Evolutionary conservation across 53 echinoderm and acorn worm species (phyloP), one percentile per base, ranked within the genome.

Genomic region (Zoroaster sp.): DNA sequence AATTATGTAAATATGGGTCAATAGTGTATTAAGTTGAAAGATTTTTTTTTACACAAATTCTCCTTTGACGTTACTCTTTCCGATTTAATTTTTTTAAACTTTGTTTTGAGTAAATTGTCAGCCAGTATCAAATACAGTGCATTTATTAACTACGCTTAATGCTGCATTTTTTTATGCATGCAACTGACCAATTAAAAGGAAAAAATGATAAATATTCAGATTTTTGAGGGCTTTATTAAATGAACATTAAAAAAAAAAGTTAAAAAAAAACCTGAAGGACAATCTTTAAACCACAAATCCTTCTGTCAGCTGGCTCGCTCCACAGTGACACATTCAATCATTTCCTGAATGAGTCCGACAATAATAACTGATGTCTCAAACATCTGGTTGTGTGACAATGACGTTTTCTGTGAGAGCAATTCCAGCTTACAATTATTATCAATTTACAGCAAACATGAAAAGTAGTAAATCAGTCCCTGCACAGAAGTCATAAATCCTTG

Each of bases 401-500:
- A 25, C 25, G 4, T 30, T 43, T 30, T 42, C 40, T 74, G 74
- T 14, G 43, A 46, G 33, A 33, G 63, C 63, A 59, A 59, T 21
- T 76, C 63, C 36, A 36, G 77, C 39, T 54, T 41, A 30, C 71
- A 47, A 85, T 85, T 85, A 85, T 83, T 41, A 41, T 51, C 85
- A 85, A 85, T 85, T 85, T 71, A 85, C 85, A 47, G 36, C 51
- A 25, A 13, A 69, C 71, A 70, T 45, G 17, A 42, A 35, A 46
- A 32, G 42, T 25, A 34, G 70, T 85, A 85, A 85, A 85, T 71
- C 85, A 85, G 85, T 47, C 39, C 72, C 4, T 13, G 23, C 40
- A 17, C 35, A 55, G 54, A 35, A 68, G 66, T 42, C 65, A 32
- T 66, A n/a, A 17, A 34, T 35, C 17, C 20, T 54, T 41, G 55